These are phyloP conservation scores for Panopea generosa DNA, from an alignment of 2,888 invertebrate species.

Conservation along the genomic window DNA sequence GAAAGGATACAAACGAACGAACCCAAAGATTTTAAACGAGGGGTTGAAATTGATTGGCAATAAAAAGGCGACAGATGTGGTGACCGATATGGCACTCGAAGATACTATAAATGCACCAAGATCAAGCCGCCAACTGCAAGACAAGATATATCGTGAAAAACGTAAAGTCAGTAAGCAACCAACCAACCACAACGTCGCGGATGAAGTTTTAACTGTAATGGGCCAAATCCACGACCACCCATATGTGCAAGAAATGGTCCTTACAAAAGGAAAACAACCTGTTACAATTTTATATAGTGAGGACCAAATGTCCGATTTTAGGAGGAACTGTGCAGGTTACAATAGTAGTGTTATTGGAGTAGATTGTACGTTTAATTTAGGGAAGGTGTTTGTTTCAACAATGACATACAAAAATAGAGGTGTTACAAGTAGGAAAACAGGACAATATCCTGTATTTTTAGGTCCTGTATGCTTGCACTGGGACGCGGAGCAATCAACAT, in stretches of 20 bases:
- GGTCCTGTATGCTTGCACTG: constrained; percentile 9
- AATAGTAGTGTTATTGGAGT: constrained; percentile 16
- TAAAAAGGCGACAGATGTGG: neutral
- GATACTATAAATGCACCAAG: neutral
- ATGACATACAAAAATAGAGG: constrained; percentile 5
- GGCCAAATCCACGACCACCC: neutral
- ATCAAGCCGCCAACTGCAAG: neutral
- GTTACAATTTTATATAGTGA: neutral
- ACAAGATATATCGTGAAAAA: neutral
- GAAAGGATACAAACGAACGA: neutral
- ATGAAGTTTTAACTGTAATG: neutral
- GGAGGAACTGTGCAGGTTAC: neutral
- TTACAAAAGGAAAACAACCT: constrained; percentile 1
- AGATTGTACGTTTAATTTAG: constrained; percentile 16
- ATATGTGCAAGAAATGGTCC: neutral
- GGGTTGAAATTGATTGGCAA: no score
- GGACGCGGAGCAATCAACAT: constrained; percentile 8
- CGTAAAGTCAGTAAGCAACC: neutral
- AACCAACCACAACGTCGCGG: neutral
- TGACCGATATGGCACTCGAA: neutral
- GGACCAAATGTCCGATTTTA: neutral
- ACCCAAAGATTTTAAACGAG: neutral
- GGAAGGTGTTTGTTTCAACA: constrained; percentile 13
- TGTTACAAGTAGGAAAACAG: constrained; percentile 6
- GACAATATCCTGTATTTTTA: constrained; percentile 10